Base-by-base conservation (phyloP, 2,797 vertebrate genomes). In the Natrix natrix region DNA sequence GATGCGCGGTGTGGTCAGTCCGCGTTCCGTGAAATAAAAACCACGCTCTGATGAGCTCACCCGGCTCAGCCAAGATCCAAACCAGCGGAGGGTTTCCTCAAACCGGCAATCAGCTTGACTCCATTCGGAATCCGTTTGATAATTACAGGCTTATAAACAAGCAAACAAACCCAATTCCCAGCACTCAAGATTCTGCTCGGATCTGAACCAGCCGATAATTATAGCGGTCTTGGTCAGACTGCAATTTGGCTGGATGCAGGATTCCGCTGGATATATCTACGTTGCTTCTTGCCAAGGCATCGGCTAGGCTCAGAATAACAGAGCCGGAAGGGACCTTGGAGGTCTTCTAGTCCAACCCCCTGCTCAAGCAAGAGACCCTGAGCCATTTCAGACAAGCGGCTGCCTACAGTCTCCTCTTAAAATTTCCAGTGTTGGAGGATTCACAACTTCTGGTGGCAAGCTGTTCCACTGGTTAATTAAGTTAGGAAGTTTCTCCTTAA, bases 361-460 rank as follows among this genome's bases (percentile, higher is more conserved):
- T 63, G 61, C 26, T 63, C 61, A n/a, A 10, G 1, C 66, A 17
- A n/a, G 66, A 32, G n/a, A 69, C 0, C 14, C 66, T 16, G 4
- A 1, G 0, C 1, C 1, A 13, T 13, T 63, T 26, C 24, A 4
- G 10, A 63, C 60, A 63, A 12, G 3, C 0, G 24, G 60, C 3
- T 28, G 24, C 12, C 24, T 43, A 43, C 24, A 26, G 3, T 63
- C 24, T 4, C 60, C 26, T 63, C 24, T 63, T 63, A 12, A 4
- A 63, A 11, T 10, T 1, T 63, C 10, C 60, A 63, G 60, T 12
- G 60, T 4, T 63, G 60, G 60, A 63, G 24, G 8, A 63, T 0
- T 3, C 60, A 26, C 8, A 59, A 16, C 56, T 57, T 57, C 56
- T 57, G 16, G 56, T 5, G 48, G 48, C 6, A 52, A 7, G 48